Percentiles rank a stretch among this genome's conserved stretches.
phyloP scores from a whole-genome alignment of 2,797 vertebrate genomes.

The Melanotaenia trifasciata region DNA sequence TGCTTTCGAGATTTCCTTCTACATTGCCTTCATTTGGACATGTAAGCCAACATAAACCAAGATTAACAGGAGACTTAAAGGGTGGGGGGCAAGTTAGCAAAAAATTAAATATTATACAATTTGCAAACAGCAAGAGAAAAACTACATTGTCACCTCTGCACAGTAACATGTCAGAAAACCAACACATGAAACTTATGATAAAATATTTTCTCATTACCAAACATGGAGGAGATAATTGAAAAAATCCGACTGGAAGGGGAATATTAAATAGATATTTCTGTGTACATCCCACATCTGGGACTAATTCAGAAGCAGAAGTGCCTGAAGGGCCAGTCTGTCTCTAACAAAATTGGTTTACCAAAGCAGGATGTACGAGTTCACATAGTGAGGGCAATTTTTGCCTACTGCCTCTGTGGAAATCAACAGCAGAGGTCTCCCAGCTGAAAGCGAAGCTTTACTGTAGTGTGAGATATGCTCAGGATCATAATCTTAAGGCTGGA shows the following conservation, averaged over 20 bases:
- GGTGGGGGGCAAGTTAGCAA: background rate
- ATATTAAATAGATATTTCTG: constrained; percentile 80
- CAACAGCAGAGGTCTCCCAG: constrained; percentile 58
- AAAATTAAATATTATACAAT: constrained; percentile 42
- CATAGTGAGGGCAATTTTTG: constrained; percentile 63
- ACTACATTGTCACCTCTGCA: constrained; percentile 39
- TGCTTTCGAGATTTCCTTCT: background rate
- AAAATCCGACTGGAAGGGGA: constrained; percentile 75
- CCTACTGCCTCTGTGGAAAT: constrained; percentile 71
- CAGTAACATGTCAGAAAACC: constrained; percentile 67
- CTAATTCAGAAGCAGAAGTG: constrained; percentile 78
- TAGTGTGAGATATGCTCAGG: constrained; percentile 45
- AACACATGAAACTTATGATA: constrained; percentile 70
- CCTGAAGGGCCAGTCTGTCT: constrained; percentile 79
- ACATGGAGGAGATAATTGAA: constrained; percentile 78
- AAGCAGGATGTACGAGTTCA: constrained; percentile 66
- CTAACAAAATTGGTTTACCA: constrained; percentile 78
- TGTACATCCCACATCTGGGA: constrained; percentile 77
- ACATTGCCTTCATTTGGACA: constrained; percentile 43
- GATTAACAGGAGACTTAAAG: constrained; percentile 42
- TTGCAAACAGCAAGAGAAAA: constrained; percentile 43
- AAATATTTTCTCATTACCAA: constrained; percentile 77
- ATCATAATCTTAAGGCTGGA: constrained; percentile 50
- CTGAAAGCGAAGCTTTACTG: constrained; percentile 58
- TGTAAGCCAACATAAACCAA: constrained; percentile 54